Conservation (phyloP, 2,113 vertebrate species). For the Vulpes ferrilata region DNA sequence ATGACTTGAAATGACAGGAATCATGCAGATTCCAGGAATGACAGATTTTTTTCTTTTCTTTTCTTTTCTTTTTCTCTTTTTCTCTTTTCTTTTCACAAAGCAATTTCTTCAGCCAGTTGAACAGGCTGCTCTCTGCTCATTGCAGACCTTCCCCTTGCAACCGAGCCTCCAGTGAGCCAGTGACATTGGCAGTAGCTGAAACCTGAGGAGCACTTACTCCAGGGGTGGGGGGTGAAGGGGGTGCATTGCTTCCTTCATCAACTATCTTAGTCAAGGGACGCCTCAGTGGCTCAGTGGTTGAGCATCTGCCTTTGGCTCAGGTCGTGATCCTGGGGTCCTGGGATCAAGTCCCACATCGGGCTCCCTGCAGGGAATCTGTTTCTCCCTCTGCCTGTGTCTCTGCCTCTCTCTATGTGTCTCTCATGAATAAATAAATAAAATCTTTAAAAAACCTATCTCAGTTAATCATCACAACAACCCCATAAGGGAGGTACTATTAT, state of each 20-base stretch:
- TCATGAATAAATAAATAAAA: too few relatives aligned
- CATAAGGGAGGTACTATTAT: fast-evolving
- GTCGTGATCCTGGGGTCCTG: too few relatives aligned
- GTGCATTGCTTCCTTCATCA: too few relatives aligned
- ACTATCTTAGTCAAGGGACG: not conserved
- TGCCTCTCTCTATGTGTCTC: too few relatives aligned
- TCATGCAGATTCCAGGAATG: not conserved
- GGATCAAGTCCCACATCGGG: too few relatives aligned
- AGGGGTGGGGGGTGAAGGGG: too few relatives aligned
- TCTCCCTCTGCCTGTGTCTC: too few relatives aligned
- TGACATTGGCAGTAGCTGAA: fast-evolving
- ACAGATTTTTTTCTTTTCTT: not conserved
- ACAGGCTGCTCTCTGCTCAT: not conserved
- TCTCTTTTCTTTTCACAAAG: not conserved
- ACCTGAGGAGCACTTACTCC: fast-evolving
- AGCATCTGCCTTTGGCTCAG: too few relatives aligned
- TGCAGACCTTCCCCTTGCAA: not conserved
- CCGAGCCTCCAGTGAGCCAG: fast-evolving
- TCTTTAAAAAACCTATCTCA: too few relatives aligned
- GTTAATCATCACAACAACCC: not conserved
- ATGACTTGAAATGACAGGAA: not conserved
- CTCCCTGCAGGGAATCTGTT: too few relatives aligned
- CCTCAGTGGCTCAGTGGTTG: too few relatives aligned
- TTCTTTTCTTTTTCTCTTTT: not conserved
- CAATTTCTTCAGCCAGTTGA: not conserved